Conservation (phyloP, 2,888 invertebrate species). For the Lissonota sp. region DNA sequence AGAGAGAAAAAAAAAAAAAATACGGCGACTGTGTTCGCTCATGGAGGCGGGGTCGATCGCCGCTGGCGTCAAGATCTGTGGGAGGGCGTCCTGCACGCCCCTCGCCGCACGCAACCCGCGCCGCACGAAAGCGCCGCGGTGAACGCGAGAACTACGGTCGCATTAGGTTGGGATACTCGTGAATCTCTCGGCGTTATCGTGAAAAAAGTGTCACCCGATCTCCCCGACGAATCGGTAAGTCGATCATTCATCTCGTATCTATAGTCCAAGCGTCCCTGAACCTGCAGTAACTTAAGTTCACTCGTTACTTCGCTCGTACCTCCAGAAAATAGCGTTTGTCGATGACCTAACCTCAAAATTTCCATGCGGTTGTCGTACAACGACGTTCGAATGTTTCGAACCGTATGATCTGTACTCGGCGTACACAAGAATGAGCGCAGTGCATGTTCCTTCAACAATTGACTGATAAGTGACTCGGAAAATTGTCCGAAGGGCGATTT, state of each 20-base stretch:
- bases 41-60: conserved; percentile 66
- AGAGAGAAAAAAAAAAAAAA: conserved; percentile 52
- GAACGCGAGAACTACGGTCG: conserved; percentile 78
- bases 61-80: conserved; percentile 51
- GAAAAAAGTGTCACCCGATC: conserved; percentile 44
- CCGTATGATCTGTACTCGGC: not conserved
- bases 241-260: conserved; percentile 9
- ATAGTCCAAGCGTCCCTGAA: not conserved
- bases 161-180: conserved; percentile 69
- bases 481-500: too few relatives aligned
- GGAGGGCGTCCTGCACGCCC: conserved; percentile 48
- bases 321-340: conserved; percentile 1
- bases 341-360: conserved; percentile 71
- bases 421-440: too few relatives aligned
- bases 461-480: too few relatives aligned
- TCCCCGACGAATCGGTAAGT: conserved; percentile 43
- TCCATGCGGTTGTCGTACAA: conserved; percentile 17
- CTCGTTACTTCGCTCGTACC: too few relatives aligned
- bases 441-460: too few relatives aligned
- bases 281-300: not conserved
- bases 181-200: conserved; percentile 72
- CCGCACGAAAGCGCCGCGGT: conserved; percentile 63
- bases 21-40: conserved; percentile 53
- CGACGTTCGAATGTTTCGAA: conserved; percentile 46
- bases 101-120: conserved; percentile 68